Conservation (phyloP, 2,888 invertebrate genomes). For the Dryocosmus kuriphilus region DNA sequence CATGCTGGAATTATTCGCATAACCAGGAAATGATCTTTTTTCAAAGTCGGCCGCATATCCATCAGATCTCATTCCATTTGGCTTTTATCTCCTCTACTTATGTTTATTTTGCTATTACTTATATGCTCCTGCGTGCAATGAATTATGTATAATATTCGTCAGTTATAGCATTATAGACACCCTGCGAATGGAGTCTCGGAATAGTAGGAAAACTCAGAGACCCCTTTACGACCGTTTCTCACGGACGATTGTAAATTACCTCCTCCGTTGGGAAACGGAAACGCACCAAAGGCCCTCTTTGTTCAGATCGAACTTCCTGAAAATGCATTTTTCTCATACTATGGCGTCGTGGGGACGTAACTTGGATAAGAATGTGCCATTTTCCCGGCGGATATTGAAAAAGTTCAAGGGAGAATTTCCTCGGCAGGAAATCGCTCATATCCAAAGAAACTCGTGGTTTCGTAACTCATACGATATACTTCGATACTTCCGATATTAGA, state of each 20-base stretch:
- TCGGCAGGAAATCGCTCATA: slow-evolving; percentile 19
- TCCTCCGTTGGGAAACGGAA: slow-evolving; percentile 14
- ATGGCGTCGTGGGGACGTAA: not conserved
- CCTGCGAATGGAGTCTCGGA: slow-evolving; percentile 19
- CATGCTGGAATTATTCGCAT: not conserved
- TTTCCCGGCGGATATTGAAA: slow-evolving; percentile 39
- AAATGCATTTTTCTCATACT: slow-evolving; percentile 33
- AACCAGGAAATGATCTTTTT: slow-evolving; percentile 40
- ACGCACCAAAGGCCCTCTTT: not conserved
- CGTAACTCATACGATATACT: slow-evolving; percentile 1
- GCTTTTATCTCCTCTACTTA: slow-evolving; percentile 35
- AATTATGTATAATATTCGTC: slow-evolving; percentile 33
- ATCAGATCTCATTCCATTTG: slow-evolving; percentile 35
- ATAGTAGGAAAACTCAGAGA: slow-evolving; percentile 23
- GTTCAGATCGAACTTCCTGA: slow-evolving; percentile 32
- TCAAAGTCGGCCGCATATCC: slow-evolving; percentile 28
- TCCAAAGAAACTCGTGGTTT: slow-evolving; percentile 6
- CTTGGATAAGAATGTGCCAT: slow-evolving; percentile 24
- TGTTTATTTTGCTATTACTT: slow-evolving; percentile 29
- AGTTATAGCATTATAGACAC: slow-evolving; percentile 35
- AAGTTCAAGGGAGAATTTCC: slow-evolving; percentile 26
- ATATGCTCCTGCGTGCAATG: slow-evolving; percentile 19
- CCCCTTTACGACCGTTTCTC: slow-evolving; percentile 13
- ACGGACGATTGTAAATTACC: slow-evolving; percentile 1
- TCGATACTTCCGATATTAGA: not conserved